A percentile compares a stretch with the other conserved stretches of the same genome.
These are phyloP conservation scores for Ciconia maguari DNA, from an alignment of 2,113 vertebrate genomes.

Conservation along the genomic window DNA sequence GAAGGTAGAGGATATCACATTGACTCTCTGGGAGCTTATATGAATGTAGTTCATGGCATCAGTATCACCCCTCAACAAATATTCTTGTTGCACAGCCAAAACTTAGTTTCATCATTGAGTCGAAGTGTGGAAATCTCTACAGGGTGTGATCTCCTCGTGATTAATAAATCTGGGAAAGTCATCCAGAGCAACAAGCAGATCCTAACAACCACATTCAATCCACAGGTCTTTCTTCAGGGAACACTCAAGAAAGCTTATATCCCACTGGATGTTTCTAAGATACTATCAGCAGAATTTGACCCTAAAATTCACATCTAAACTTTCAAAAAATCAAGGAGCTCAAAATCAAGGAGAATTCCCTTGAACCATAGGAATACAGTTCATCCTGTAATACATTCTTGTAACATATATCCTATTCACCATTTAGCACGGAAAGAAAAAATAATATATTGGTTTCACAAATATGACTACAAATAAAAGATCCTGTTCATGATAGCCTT, in stretches of 20 bases:
- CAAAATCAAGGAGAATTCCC: not conserved
- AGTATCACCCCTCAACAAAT: not conserved
- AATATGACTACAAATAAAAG: not conserved
- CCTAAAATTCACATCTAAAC: not conserved
- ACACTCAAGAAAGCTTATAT: not conserved
- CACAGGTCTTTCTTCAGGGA: not conserved
- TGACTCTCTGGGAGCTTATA: not conserved
- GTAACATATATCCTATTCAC: not conserved
- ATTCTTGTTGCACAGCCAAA: not conserved
- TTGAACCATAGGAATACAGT: not conserved
- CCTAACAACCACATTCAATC: not conserved
- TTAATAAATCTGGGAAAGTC: not conserved
- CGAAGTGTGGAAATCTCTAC: not conserved
- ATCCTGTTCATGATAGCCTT: not conserved
- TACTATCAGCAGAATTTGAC: not conserved
- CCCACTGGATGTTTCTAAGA: not conserved
- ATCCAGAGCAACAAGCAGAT: not conserved
- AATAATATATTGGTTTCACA: not conserved
- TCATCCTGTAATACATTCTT: not conserved
- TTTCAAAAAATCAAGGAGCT: not conserved
- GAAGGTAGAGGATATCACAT: fast-evolving
- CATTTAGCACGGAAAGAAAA: not conserved
- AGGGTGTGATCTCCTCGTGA: not conserved
- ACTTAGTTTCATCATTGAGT: not conserved
- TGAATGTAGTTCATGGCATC: not conserved